Conservation (phyloP, 2,888 invertebrate species). For the Bembecia ichneumoniformis region DNA sequence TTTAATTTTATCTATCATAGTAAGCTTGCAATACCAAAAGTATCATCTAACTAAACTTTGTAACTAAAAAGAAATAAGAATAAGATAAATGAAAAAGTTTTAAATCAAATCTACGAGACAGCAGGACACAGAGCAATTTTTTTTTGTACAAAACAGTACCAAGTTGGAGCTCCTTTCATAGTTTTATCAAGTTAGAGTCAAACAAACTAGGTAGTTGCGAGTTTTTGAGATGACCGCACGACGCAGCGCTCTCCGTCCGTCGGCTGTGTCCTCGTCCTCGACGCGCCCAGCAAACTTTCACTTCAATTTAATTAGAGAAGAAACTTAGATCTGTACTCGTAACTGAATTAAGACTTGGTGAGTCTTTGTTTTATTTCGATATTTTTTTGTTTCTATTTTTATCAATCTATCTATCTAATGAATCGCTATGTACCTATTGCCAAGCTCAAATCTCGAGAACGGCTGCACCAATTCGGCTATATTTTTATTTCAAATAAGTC, state of each 20-base stretch:
- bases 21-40: neutral
- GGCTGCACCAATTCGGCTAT: too few relatives aligned
- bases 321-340: neutral
- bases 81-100: neutral
- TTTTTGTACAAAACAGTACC: neutral
- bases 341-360: neutral
- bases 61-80: neutral
- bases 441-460: too few relatives aligned
- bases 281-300: neutral
- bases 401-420: too few relatives aligned
- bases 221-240: slow-evolving; percentile 52
- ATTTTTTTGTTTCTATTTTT: too few relatives aligned
- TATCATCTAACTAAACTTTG: neutral
- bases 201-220: slow-evolving; percentile 48
- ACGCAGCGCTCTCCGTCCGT: slow-evolving; percentile 14
- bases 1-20: neutral
- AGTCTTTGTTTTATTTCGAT: neutral
- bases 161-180: neutral
- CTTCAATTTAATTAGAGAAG: neutral
- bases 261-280: neutral
- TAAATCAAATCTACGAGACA: neutral
- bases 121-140: neutral
- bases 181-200: slow-evolving; percentile 46
- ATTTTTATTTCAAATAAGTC: too few relatives aligned
- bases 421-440: too few relatives aligned